A percentile compares a stretch with the other conserved stretches of the same genome.
Evolutionary conservation across 2,113 vertebrate genomes (phyloP).

Genomic region (Centrocercus urophasianus): DNA sequence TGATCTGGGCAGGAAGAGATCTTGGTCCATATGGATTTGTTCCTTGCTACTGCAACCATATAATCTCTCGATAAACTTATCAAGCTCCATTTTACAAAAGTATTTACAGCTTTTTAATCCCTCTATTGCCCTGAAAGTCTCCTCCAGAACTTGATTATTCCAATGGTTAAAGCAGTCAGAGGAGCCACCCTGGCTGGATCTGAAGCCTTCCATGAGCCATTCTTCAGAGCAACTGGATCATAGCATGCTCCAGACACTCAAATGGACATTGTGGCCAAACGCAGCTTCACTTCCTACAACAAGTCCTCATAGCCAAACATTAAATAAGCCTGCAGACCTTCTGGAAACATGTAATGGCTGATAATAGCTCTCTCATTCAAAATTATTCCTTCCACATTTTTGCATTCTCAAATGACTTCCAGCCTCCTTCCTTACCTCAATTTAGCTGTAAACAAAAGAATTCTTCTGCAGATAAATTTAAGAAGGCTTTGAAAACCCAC

Average conservation of each 20-base stretch:
- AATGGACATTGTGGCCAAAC: not conserved
- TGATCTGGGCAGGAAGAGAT: not conserved
- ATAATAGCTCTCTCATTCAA: not conserved
- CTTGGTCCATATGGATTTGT: not conserved
- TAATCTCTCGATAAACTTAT: not conserved
- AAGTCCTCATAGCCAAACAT: not conserved
- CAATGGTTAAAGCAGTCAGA: not conserved
- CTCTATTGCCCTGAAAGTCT: not conserved
- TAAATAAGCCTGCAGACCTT: not conserved
- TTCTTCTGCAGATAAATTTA: not conserved
- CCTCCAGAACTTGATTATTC: conserved; percentile 14
- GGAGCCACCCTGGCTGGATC: conserved; percentile 33
- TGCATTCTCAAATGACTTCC: conserved; percentile 8
- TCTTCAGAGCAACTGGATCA: rapidly evolving
- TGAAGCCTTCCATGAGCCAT: not conserved
- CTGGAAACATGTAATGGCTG: not conserved
- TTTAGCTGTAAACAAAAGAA: not conserved
- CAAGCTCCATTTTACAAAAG: not conserved
- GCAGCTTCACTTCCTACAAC: not conserved
- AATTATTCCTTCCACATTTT: not conserved
- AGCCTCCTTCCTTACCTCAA: not conserved
- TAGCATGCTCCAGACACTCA: not conserved
- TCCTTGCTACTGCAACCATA: not conserved
- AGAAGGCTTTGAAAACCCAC: not conserved
- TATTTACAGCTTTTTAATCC: not conserved